These are phyloP conservation scores for Spialia ferax DNA, from an alignment of 2,888 invertebrate genomes.

Conservation along the genomic window DNA sequence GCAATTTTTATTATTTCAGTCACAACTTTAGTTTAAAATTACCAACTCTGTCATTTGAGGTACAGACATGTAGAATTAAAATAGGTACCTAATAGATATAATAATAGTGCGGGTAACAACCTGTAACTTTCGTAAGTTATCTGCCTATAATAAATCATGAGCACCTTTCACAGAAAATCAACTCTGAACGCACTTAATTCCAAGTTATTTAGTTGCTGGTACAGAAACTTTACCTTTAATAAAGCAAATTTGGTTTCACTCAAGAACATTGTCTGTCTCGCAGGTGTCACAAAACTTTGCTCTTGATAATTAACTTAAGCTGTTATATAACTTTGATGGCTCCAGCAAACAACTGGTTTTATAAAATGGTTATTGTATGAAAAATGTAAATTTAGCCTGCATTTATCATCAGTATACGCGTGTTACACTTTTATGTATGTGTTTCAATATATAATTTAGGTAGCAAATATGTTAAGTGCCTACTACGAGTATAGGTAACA, in stretches of 20 bases:
- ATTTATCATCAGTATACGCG: no score
- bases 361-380: neutral
- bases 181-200: constrained; percentile 4
- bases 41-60: no score
- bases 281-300: constrained; percentile 18
- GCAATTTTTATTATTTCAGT: no score
- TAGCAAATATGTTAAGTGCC: no score
- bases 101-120: neutral
- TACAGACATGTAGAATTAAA: no score
- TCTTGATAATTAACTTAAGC: constrained; percentile 11
- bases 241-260: constrained; percentile 19
- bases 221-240: constrained; percentile 17
- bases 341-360: neutral
- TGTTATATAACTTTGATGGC: constrained; percentile 8
- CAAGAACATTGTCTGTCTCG: constrained; percentile 12
- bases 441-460: no score
- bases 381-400: neutral
- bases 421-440: no score
- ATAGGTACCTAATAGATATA: no score
- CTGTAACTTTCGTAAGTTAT: neutral
- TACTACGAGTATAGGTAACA: no score
- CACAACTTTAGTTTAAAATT: no score
- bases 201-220: neutral
- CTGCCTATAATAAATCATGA: neutral
- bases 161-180: neutral